A percentile compares a stretch with the other conserved stretches of the same genome.
phyloP scores from a whole-genome alignment of 2,113 vertebrate species.

The Gopherus flavomarginatus region DNA sequence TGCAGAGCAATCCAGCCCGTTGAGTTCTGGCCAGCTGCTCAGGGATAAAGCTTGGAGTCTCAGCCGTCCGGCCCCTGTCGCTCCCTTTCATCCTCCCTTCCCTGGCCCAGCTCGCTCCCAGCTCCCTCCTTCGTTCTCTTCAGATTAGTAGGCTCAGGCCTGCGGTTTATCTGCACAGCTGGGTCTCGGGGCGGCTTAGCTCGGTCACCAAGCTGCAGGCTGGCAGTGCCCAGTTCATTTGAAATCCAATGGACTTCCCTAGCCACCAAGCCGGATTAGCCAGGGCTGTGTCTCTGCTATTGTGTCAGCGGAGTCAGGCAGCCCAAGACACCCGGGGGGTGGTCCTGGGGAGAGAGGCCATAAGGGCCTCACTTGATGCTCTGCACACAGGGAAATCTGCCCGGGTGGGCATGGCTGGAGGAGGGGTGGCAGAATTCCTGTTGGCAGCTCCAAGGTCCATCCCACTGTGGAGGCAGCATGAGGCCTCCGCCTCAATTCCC shows the following conservation, averaged over 20 bases:
- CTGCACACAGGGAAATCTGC: neutral
- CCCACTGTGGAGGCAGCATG: neutral
- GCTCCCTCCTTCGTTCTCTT: neutral
- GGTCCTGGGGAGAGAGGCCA: neutral
- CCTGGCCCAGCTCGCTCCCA: neutral
- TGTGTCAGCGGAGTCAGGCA: neutral
- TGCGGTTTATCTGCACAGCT: neutral
- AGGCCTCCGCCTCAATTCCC: neutral
- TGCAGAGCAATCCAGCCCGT: neutral
- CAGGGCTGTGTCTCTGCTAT: neutral
- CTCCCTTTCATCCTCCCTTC: neutral
- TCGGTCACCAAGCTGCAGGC: neutral
- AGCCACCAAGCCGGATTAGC: neutral
- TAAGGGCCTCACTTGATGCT: neutral
- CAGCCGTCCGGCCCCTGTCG: accelerated
- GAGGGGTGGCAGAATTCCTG: neutral
- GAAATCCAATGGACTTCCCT: neutral
- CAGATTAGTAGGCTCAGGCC: accelerated
- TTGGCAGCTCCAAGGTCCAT: neutral
- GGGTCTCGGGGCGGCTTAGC: neutral
- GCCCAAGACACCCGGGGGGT: neutral
- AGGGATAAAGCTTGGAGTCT: neutral
- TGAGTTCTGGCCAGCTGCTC: neutral
- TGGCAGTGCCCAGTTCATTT: neutral
- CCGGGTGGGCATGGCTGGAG: neutral